Percentiles rank a stretch among this genome's conserved stretches.
Evolutionary conservation across 2,113 vertebrate genomes (phyloP).

Genomic region (Mixornis gularis): DNA sequence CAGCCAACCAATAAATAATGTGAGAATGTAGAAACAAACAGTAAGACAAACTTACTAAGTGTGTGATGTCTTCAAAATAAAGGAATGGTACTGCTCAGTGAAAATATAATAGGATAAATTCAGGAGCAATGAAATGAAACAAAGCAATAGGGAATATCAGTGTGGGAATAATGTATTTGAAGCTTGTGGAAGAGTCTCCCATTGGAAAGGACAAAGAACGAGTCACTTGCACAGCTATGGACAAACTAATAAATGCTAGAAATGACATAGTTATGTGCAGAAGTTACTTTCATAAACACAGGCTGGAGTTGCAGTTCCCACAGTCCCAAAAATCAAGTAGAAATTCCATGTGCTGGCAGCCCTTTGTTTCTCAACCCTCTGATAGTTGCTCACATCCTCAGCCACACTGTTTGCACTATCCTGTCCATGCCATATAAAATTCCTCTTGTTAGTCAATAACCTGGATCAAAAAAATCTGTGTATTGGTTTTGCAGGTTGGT

Average conservation of each 20-base stretch:
- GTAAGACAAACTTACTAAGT: background rate
- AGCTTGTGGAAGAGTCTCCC: background rate
- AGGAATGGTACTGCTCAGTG: background rate
- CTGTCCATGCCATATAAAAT: fast-evolving
- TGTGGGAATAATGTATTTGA: background rate
- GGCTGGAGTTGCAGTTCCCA: background rate
- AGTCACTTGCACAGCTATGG: background rate
- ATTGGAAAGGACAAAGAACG: background rate
- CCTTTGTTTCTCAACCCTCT: background rate
- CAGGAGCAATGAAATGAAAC: background rate
- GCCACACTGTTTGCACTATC: background rate
- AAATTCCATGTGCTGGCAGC: background rate
- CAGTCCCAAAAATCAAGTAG: background rate
- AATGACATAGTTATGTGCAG: background rate
- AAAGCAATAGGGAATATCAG: background rate
- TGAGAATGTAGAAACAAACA: background rate
- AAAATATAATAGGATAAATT: background rate
- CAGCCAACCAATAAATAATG: background rate
- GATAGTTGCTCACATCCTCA: background rate
- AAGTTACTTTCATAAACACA: background rate
- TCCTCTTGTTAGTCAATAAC: background rate
- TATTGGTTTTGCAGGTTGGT: background rate
- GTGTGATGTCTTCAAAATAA: background rate
- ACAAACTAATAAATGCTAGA: background rate
- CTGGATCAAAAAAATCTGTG: background rate